phyloP scores from a whole-genome alignment of 1,140 invertebrate species.

The Pogonognathellus flavescens region DNA sequence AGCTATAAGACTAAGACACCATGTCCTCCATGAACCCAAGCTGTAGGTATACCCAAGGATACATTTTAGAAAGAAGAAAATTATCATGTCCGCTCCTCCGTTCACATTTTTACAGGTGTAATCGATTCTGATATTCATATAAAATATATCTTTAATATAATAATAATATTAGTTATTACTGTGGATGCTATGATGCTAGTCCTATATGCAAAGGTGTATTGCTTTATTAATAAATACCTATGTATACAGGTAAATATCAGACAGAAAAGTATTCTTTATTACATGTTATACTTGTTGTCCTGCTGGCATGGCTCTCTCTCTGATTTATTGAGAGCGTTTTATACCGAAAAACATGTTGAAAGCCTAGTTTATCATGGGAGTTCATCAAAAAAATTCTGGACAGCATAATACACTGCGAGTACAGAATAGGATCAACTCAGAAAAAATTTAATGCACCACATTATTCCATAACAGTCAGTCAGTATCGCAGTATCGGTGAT shows the following conservation, averaged over 20 bases:
- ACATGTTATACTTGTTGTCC: slow-evolving; percentile 7
- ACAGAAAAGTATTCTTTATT: neutral
- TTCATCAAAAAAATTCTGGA: slow-evolving; percentile 32
- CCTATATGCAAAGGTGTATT: neutral
- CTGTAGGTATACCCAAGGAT: neutral
- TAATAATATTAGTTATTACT: slow-evolving; percentile 1
- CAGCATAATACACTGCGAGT: neutral
- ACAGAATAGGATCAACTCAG: neutral
- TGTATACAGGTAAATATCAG: neutral
- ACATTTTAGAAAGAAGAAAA: slow-evolving; percentile 21
- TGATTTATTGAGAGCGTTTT: slow-evolving; percentile 45
- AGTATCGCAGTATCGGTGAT: no score
- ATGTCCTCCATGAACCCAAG: slow-evolving; percentile 4
- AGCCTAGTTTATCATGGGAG: slow-evolving; percentile 36
- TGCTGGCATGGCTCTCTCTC: slow-evolving; percentile 31
- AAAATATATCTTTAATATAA: neutral
- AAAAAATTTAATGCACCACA: slow-evolving; percentile 24
- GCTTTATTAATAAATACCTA: neutral
- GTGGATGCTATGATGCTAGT: neutral
- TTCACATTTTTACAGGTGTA: slow-evolving; percentile 27
- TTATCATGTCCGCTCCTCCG: slow-evolving; percentile 36
- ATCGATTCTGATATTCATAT: slow-evolving; percentile 19
- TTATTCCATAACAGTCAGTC: neutral
- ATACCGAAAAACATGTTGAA: slow-evolving; percentile 48
- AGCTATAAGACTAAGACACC: neutral